These are phyloP conservation scores for Pleuronectes platessa DNA, from an alignment of 2,113 vertebrate species.

Conservation along the genomic window DNA sequence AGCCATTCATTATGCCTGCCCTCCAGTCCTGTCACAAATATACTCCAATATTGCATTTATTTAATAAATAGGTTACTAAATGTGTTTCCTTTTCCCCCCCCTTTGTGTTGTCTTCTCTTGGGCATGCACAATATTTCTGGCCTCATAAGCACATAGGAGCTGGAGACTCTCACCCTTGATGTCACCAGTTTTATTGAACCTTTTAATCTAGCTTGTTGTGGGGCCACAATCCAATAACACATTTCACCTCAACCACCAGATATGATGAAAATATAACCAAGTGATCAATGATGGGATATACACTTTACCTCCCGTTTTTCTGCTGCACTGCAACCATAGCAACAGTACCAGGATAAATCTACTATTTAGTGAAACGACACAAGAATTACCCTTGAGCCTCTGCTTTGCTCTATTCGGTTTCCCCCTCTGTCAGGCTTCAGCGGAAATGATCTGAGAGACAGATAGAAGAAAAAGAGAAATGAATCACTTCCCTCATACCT, in stretches of 20 bases:
- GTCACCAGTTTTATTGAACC: slow-evolving; percentile 47
- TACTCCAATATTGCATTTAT: slow-evolving; percentile 81
- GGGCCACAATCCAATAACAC: slow-evolving; percentile 59
- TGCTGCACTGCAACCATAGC: slow-evolving; percentile 65
- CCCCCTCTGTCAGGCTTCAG: slow-evolving; percentile 45
- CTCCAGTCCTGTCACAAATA: slow-evolving; percentile 86
- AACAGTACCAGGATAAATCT: slow-evolving; percentile 70
- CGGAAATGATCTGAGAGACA: slow-evolving; percentile 55
- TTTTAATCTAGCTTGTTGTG: slow-evolving; percentile 62
- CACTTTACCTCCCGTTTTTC: slow-evolving; percentile 29
- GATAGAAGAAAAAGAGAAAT: slow-evolving; percentile 42
- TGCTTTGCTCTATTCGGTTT: slow-evolving; percentile 57
- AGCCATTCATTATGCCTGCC: slow-evolving; percentile 85
- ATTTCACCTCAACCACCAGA: slow-evolving; percentile 66
- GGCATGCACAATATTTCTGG: slow-evolving; percentile 26
- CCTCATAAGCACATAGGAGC: slow-evolving; percentile 8
- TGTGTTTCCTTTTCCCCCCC: slow-evolving; percentile 4
- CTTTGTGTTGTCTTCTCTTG: slow-evolving; percentile 63
- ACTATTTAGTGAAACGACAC: slow-evolving; percentile 69
- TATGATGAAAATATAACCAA: slow-evolving; percentile 76
- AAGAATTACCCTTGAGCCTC: slow-evolving; percentile 68
- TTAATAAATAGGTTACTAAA: slow-evolving; percentile 86
- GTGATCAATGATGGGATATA: slow-evolving; percentile 73
- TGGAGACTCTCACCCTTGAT: slow-evolving; percentile 10
- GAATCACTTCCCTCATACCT: slow-evolving; percentile 55